These are phyloP conservation scores for Muraenolepis orangiensis DNA, from an alignment of 2,797 vertebrate genomes.

Conservation along the genomic window DNA sequence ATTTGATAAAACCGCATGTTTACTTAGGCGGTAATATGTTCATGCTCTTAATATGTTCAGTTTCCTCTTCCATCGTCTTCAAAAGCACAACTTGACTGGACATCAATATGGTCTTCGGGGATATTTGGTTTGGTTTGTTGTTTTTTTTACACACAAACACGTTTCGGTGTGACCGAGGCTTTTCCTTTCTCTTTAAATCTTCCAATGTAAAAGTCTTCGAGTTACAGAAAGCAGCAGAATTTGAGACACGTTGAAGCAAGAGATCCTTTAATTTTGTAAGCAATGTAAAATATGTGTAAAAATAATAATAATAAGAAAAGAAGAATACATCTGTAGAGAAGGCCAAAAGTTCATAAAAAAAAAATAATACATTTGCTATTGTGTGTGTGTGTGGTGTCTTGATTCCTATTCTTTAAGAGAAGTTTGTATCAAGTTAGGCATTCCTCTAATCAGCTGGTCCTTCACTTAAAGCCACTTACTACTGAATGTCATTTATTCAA, in stretches of 20 bases:
- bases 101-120: neutral
- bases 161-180: neutral
- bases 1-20: neutral
- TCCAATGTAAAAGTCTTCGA: constrained; percentile 6
- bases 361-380: constrained; percentile 17
- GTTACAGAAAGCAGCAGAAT: constrained; percentile 36
- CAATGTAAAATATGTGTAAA: constrained; percentile 50
- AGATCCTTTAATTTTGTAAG: constrained; percentile 58
- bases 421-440: too few relatives aligned
- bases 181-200: neutral
- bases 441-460: too few relatives aligned
- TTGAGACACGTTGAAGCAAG: constrained; percentile 48
- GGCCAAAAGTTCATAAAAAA: constrained; percentile 43
- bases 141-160: neutral
- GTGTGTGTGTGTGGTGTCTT: constrained; percentile 25
- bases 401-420: too few relatives aligned
- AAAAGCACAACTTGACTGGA: neutral
- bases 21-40: neutral
- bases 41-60: neutral
- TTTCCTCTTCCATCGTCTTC: neutral
- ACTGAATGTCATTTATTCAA: too few relatives aligned
- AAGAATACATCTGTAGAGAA: constrained; percentile 36
- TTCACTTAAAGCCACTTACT: too few relatives aligned
- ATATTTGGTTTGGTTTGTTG: neutral
- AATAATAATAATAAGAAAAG: constrained; percentile 21